Conservation (phyloP, 2,888 invertebrate genomes). For the Ferdinandea cuprea region DNA sequence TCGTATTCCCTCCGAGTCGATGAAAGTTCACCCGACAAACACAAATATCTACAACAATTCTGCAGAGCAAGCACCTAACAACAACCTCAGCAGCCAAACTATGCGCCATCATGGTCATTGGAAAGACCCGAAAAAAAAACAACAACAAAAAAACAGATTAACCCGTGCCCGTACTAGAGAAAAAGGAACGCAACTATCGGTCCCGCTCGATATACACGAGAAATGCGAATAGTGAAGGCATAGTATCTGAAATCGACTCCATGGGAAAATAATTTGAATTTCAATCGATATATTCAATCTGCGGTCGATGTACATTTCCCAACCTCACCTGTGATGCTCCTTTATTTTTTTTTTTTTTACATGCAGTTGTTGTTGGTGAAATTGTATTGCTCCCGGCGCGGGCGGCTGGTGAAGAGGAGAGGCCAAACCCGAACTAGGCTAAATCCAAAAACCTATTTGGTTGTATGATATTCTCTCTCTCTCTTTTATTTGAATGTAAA, state of each 20-base stretch:
- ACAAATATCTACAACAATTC: constrained; percentile 62
- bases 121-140: constrained; percentile 29
- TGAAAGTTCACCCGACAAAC: constrained; percentile 66
- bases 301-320: constrained; percentile 50
- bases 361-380: constrained; percentile 14
- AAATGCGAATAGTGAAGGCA: constrained; percentile 26
- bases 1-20: constrained; percentile 73
- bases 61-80: constrained; percentile 62
- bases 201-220: too few relatives aligned
- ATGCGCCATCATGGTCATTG: constrained; percentile 50
- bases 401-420: too few relatives aligned
- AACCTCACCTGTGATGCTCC: not conserved
- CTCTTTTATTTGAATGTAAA: not conserved
- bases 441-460: constrained; percentile 29
- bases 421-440: not conserved
- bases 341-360: constrained; percentile 5
- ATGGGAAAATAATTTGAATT: constrained; percentile 71
- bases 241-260: constrained; percentile 29
- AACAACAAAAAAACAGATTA: constrained; percentile 41
- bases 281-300: constrained; percentile 74
- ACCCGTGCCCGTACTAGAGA: constrained; percentile 50
- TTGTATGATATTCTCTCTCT: constrained; percentile 1
- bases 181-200: constrained; percentile 12
- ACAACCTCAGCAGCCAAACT: constrained; percentile 59
- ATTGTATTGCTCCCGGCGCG: constrained; percentile 51